phyloP scores from a whole-genome alignment of 2,888 invertebrate genomes.

The Crepidodera aurea region DNA sequence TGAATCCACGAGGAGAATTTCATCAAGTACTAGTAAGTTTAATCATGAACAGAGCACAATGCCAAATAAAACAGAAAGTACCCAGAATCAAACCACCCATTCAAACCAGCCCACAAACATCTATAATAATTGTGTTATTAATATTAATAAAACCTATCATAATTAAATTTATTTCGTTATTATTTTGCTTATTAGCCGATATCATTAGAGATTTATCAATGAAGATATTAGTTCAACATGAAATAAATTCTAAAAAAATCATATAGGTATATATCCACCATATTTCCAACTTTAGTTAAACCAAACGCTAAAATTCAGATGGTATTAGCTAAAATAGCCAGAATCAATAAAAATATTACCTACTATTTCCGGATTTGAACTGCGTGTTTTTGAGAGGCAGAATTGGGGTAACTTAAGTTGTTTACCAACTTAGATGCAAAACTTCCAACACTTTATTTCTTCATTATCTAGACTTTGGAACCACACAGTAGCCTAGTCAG shows the following conservation, averaged over 20 bases:
- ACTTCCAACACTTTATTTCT: no score
- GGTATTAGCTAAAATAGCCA: no score
- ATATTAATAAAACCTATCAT: constrained; percentile 23
- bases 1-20: not conserved
- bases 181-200: constrained; percentile 19
- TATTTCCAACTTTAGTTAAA: constrained; percentile 8
- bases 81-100: constrained; percentile 10
- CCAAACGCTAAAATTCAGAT: not conserved
- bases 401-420: no score
- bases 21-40: constrained; percentile 12
- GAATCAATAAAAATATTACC: no score
- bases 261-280: constrained; percentile 21
- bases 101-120: constrained; percentile 18
- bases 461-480: no score
- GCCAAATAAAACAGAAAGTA: constrained; percentile 19
- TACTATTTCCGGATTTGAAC: no score
- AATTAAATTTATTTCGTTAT: constrained; percentile 20
- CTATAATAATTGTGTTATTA: constrained; percentile 19
- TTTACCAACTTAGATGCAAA: no score
- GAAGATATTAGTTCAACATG: constrained; percentile 15
- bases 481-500: no score
- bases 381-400: no score
- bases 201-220: constrained; percentile 15
- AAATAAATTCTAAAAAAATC: constrained; percentile 14
- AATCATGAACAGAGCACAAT: constrained; percentile 19